These are phyloP conservation scores for Centropus bengalensis DNA, from an alignment of 2,113 vertebrate species.

Conservation along the genomic window DNA sequence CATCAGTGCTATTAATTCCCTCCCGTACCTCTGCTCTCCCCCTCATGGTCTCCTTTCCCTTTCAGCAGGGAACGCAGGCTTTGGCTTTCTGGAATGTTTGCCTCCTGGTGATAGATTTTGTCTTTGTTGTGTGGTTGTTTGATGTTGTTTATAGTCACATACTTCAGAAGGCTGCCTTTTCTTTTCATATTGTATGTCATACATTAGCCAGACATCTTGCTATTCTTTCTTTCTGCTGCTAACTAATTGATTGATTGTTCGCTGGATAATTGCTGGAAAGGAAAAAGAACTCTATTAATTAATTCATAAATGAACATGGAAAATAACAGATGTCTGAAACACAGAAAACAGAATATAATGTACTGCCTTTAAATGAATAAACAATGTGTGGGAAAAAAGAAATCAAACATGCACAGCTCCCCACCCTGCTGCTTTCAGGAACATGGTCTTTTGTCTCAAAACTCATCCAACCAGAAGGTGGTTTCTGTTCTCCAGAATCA, in stretches of 20 bases:
- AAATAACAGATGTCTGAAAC: neutral
- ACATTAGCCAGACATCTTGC: neutral
- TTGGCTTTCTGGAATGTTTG: neutral
- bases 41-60: neutral
- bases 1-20: neutral
- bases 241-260: neutral
- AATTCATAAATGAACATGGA: neutral
- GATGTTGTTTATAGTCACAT: neutral
- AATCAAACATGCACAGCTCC: neutral
- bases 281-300: neutral
- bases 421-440: conserved; percentile 9
- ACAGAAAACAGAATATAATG: neutral
- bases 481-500: conserved; percentile 29
- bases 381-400: neutral
- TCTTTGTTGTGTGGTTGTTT: neutral
- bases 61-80: neutral
- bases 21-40: neutral
- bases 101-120: neutral
- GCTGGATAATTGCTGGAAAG: neutral
- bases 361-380: neutral
- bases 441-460: neutral
- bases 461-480: conserved; percentile 40
- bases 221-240: neutral
- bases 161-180: neutral
- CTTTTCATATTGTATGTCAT: neutral